Percentiles rank a stretch among this genome's conserved stretches.
These are phyloP conservation scores for Axis porcinus DNA, from an alignment of 2,113 vertebrate species.

Conservation along the genomic window DNA sequence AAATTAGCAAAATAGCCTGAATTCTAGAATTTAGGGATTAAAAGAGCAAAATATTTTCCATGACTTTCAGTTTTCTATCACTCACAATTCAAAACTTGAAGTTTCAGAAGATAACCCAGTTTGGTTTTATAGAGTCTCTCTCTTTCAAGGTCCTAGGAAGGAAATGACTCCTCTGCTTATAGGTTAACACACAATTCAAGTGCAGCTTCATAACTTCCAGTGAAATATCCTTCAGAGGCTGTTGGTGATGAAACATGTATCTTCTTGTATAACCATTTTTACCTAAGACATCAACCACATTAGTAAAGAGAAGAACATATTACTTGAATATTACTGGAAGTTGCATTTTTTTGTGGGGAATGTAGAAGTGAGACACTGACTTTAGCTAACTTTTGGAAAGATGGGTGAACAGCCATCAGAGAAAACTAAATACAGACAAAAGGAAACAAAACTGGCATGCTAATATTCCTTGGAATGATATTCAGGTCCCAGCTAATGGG, in stretches of 20 bases:
- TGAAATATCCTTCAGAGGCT: not conserved
- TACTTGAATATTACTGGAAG: not conserved
- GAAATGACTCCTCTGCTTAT: slow-evolving; percentile 37
- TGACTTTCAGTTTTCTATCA: not conserved
- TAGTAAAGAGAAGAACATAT: not conserved
- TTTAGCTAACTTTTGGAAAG: not conserved
- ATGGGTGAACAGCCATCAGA: not conserved
- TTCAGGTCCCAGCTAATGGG: not conserved
- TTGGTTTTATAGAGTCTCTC: slow-evolving; percentile 64
- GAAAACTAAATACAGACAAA: not conserved
- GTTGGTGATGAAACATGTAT: not conserved
- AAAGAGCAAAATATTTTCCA: not conserved
- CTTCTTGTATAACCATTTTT: not conserved
- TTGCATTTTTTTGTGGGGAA: not conserved
- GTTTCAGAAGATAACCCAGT: slow-evolving; percentile 24
- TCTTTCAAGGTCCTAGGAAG: slow-evolving; percentile 62
- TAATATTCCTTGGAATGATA: not conserved
- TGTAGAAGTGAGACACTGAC: not conserved
- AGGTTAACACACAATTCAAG: not conserved
- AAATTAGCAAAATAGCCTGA: not conserved
- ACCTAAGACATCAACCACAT: not conserved
- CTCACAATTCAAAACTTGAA: not conserved
- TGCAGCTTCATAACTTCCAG: not conserved
- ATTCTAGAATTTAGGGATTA: slow-evolving; percentile 17
- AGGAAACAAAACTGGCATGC: not conserved